These are phyloP conservation scores for Spodoptera littoralis DNA, from an alignment of 2,888 invertebrate genomes.

Conservation along the genomic window DNA sequence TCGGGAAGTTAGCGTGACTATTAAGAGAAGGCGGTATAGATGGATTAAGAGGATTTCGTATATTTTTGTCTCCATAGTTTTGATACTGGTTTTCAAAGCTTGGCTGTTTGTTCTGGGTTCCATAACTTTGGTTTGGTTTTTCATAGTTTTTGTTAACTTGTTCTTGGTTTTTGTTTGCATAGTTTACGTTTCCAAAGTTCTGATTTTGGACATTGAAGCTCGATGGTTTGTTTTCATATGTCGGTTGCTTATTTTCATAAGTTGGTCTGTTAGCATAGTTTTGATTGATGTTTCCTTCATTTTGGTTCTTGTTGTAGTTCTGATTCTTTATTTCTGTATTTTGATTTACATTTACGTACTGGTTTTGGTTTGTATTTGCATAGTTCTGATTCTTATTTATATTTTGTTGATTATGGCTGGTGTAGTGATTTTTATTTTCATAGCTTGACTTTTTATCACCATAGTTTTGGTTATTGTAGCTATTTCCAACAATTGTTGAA, in stretches of 20 bases:
- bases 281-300: slow-evolving; percentile 38
- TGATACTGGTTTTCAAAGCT: slow-evolving; percentile 31
- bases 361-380: slow-evolving; percentile 7
- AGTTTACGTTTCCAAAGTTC: slow-evolving; percentile 44
- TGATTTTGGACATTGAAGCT: slow-evolving; percentile 20
- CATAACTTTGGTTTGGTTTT: slow-evolving; percentile 49
- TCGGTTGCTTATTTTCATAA: slow-evolving; percentile 20
- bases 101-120: slow-evolving; percentile 26
- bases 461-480: slow-evolving; percentile 54
- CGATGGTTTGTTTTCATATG: slow-evolving; percentile 6
- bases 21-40: slow-evolving; percentile 70
- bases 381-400: slow-evolving; percentile 10
- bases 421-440: slow-evolving; percentile 41
- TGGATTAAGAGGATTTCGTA: slow-evolving; percentile 45
- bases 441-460: slow-evolving; percentile 47
- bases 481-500: slow-evolving; percentile 53
- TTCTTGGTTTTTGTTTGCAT: slow-evolving; percentile 28
- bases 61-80: slow-evolving; percentile 52
- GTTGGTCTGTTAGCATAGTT: slow-evolving; percentile 43
- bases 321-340: neutral
- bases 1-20: slow-evolving; percentile 86
- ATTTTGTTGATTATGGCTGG: neutral
- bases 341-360: slow-evolving; percentile 5
- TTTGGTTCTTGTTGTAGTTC: slow-evolving; percentile 37
- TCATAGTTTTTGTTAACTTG: slow-evolving; percentile 45